These are phyloP conservation scores for Cephus sareptanus DNA, from an alignment of 2,888 invertebrate species.

Conservation along the genomic window DNA sequence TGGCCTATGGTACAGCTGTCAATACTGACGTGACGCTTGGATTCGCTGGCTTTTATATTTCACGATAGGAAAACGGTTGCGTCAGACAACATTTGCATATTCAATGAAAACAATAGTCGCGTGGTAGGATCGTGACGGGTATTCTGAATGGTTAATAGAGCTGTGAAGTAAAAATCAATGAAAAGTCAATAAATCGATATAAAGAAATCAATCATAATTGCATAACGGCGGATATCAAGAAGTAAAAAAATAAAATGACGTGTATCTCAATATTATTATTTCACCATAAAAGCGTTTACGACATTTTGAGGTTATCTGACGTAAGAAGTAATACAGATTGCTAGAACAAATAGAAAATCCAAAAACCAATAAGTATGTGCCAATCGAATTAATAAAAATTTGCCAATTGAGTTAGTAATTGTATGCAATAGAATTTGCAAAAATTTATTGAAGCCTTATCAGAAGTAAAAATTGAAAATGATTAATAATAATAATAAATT, in stretches of 20 bases:
- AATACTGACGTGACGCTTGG: constrained; percentile 44
- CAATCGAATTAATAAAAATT: background rate
- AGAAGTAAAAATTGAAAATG: background rate
- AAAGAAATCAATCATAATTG: too few relatives aligned
- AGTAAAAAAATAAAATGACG: background rate
- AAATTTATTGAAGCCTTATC: background rate
- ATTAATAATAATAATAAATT: background rate
- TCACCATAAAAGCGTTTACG: background rate
- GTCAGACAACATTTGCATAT: constrained; percentile 47
- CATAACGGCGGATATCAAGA: background rate
- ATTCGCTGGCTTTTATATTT: constrained; percentile 55
- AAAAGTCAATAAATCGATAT: background rate
- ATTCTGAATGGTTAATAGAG: background rate
- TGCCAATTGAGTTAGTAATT: background rate
- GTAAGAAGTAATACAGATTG: background rate
- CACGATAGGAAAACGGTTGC: constrained; percentile 52
- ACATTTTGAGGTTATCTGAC: background rate
- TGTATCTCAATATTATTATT: background rate
- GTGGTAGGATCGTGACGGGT: background rate
- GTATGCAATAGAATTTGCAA: background rate
- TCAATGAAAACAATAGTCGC: constrained; percentile 16
- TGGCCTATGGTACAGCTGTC: constrained; percentile 21
- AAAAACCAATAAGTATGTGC: background rate
- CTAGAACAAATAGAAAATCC: background rate
- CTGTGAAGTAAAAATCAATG: background rate